Conservation (phyloP, 2,797 vertebrate genomes). For the Spinus olivaceus region DNA sequence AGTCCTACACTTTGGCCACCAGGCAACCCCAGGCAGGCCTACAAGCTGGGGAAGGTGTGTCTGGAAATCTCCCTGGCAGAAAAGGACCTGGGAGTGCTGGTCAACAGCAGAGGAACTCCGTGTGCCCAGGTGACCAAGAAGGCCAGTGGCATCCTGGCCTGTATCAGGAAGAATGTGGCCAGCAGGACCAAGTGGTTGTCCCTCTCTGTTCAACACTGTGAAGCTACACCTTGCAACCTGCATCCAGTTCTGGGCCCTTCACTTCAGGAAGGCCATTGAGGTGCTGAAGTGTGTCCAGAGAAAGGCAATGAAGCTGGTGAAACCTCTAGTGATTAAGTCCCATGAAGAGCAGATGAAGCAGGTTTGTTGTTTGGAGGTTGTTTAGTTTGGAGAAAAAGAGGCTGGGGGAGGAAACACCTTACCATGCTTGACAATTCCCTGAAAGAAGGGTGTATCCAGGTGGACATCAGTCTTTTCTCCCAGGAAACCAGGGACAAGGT, state of each 20-base stretch:
- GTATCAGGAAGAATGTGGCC: background rate
- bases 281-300: background rate
- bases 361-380: accelerated
- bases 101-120: accelerated
- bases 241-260: background rate
- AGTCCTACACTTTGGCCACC: background rate
- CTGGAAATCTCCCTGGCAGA: background rate
- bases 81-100: background rate
- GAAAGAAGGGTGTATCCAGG: background rate
- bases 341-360: background rate
- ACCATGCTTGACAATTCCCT: background rate
- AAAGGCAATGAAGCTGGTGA: background rate
- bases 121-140: background rate
- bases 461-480: background rate
- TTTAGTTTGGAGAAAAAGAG: background rate
- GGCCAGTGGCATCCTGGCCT: background rate
- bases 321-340: background rate
- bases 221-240: accelerated
- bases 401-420: accelerated
- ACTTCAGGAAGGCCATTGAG: background rate
- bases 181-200: background rate
- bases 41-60: too few relatives aligned
- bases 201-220: background rate
- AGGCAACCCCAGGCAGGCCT: background rate
- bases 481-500: background rate